Conservation (phyloP, 1,140 invertebrate genomes). For the Tyrophagus putrescentiae region DNA sequence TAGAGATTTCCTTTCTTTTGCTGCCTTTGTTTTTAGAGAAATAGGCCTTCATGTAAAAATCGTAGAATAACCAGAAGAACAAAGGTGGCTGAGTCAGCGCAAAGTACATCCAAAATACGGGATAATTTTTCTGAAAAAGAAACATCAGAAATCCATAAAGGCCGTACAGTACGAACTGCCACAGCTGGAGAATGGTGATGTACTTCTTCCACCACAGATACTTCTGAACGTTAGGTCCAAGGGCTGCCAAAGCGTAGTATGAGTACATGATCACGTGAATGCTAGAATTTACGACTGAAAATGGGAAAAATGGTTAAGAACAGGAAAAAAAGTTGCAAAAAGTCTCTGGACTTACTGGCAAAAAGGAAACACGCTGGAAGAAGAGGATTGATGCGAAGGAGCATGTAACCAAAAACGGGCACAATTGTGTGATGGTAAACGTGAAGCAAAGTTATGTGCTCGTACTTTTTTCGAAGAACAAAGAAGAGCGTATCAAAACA, state of each 20-base stretch:
- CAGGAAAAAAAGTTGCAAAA: conserved; percentile 27
- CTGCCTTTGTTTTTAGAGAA: too few relatives aligned
- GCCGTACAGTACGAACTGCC: conserved; percentile 14
- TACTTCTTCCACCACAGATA: conserved; percentile 44
- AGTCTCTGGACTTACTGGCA: conserved; percentile 4
- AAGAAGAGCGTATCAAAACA: conserved; percentile 46
- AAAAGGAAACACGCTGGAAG: conserved; percentile 7
- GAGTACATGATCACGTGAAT: conserved; percentile 50
- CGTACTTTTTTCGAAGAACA: conserved; percentile 73
- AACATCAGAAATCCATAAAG: conserved; percentile 1
- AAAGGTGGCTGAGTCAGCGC: conserved; percentile 25
- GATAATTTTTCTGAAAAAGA: conserved; percentile 5
- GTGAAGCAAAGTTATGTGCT: conserved; percentile 77
- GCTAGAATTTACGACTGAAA: conserved; percentile 61
- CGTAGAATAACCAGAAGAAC: conserved; percentile 44
- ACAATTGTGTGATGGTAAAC: conserved; percentile 88
- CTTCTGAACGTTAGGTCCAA: conserved; percentile 38
- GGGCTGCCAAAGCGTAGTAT: conserved; percentile 40
- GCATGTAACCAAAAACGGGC: conserved; percentile 46
- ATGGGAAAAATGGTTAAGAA: conserved; percentile 53
- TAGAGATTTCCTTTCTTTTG: too few relatives aligned
- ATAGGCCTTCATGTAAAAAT: conserved; percentile 43
- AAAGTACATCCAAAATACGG: conserved; percentile 8
- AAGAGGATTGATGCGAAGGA: conserved; percentile 7
- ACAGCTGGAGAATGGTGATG: conserved; percentile 40